Conservation (phyloP, 2,888 invertebrate species). For the Gastrophysa polygoni region DNA sequence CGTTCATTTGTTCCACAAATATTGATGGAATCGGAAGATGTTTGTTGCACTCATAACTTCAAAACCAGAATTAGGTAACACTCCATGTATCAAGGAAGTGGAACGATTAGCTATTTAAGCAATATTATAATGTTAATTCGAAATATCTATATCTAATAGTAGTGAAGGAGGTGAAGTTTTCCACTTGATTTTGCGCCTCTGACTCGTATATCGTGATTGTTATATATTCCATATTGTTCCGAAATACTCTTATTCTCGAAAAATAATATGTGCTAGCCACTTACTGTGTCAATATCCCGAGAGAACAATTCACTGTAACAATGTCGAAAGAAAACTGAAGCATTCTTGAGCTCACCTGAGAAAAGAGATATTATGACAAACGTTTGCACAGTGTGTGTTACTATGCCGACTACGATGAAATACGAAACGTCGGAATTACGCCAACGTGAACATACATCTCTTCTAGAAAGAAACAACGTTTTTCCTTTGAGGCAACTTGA, state of each 20-base stretch:
- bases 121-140: too few relatives aligned
- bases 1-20: too few relatives aligned
- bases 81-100: too few relatives aligned
- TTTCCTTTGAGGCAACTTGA: background rate
- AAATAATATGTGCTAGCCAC: background rate
- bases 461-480: background rate
- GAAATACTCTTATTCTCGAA: background rate
- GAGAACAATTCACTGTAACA: background rate
- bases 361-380: conserved; percentile 28
- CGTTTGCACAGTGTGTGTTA: conserved; percentile 26
- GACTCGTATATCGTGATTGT: too few relatives aligned
- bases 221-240: too few relatives aligned
- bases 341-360: conserved; percentile 8
- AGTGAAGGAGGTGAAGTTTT: too few relatives aligned
- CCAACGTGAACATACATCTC: background rate
- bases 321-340: conserved; percentile 6
- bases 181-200: too few relatives aligned
- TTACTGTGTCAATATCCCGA: background rate
- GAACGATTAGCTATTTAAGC: too few relatives aligned
- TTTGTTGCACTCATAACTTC: too few relatives aligned
- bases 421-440: background rate
- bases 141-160: too few relatives aligned
- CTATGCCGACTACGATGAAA: background rate
- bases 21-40: too few relatives aligned
- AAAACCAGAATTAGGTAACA: too few relatives aligned